phyloP scores from a whole-genome alignment of 2,888 invertebrate species.

The Agonopterix heracliana region DNA sequence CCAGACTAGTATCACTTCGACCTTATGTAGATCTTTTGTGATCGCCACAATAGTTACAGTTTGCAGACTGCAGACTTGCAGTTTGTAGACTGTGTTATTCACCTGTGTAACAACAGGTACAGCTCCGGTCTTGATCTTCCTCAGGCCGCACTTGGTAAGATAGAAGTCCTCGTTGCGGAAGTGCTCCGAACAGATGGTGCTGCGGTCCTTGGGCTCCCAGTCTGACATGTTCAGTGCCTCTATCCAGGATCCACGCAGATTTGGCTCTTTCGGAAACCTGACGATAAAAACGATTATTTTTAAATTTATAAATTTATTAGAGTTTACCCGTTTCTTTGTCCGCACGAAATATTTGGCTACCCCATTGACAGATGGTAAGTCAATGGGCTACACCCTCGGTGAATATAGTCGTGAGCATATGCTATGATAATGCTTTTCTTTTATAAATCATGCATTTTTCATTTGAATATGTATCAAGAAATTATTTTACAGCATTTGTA shows the following conservation, averaged over 20 bases:
- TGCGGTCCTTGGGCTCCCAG: conserved; percentile 49
- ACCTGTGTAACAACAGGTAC: conserved; percentile 39
- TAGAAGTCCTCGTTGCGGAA: conserved; percentile 50
- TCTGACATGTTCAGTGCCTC: conserved; percentile 35
- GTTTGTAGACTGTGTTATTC: too few relatives aligned
- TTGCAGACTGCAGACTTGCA: too few relatives aligned
- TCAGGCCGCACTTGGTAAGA: conserved; percentile 39
- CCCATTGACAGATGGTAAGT: too few relatives aligned
- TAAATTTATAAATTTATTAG: not conserved
- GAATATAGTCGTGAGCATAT: too few relatives aligned
- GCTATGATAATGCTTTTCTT: too few relatives aligned
- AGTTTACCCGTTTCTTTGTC: not conserved
- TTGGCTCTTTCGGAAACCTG: conserved; percentile 52
- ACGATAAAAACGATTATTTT: not conserved
- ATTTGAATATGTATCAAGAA: not conserved
- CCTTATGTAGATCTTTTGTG: too few relatives aligned
- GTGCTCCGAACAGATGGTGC: conserved; percentile 56
- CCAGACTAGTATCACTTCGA: too few relatives aligned
- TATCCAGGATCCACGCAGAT: conserved; percentile 41
- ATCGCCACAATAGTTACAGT: too few relatives aligned
- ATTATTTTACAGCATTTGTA: not conserved
- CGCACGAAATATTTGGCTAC: too few relatives aligned
- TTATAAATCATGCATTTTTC: too few relatives aligned
- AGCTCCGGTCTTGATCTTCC: conserved; percentile 43
- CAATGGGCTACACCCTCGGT: too few relatives aligned